Percentiles rank a stretch among this genome's conserved stretches.
phyloP scores from a whole-genome alignment of 1,140 invertebrate genomes.

The Drosophila jambulina region DNA sequence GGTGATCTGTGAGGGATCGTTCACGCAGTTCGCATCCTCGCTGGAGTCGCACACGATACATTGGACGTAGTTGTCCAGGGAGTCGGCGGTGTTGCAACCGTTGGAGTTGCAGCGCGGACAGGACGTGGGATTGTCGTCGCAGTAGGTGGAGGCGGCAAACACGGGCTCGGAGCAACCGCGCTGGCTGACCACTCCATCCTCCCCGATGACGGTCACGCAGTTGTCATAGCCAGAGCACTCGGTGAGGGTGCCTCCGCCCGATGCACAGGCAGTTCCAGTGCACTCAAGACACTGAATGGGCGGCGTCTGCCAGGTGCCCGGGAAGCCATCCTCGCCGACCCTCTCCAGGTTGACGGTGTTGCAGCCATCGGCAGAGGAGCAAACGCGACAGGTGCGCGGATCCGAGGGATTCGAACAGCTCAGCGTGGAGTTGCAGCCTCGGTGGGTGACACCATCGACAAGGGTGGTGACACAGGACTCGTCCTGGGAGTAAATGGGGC shows the following conservation, averaged over 20 bases:
- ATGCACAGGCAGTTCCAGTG: slow-evolving; percentile 27
- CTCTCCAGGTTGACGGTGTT: slow-evolving; percentile 69
- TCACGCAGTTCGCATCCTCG: slow-evolving; percentile 43
- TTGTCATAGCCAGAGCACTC: slow-evolving; percentile 60
- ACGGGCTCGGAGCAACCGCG: slow-evolving; percentile 60
- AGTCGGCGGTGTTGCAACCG: slow-evolving; percentile 70
- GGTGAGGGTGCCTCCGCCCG: slow-evolving; percentile 21
- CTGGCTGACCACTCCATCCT: slow-evolving; percentile 47
- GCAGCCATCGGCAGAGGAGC: slow-evolving; percentile 49
- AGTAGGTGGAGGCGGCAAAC: slow-evolving; percentile 35
- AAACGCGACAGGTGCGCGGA: slow-evolving; percentile 59
- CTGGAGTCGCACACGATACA: slow-evolving; percentile 73
- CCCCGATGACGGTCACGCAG: slow-evolving; percentile 72
- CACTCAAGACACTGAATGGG: slow-evolving; percentile 69
- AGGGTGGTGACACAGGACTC: slow-evolving; percentile 70
- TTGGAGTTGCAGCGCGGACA: slow-evolving; percentile 81
- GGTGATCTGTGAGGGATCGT: slow-evolving; percentile 20
- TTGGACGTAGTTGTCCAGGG: slow-evolving; percentile 55
- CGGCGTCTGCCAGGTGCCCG: slow-evolving; percentile 67
- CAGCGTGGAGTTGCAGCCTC: slow-evolving; percentile 68
- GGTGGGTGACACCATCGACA: slow-evolving; percentile 54
- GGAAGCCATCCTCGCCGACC: slow-evolving; percentile 50
- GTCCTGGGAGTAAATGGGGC: slow-evolving; percentile 58
- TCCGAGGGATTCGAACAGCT: slow-evolving; percentile 62
- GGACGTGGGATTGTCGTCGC: slow-evolving; percentile 46